phyloP scores from a whole-genome alignment of 64 coral and sea anemone genomes.

The Actinia tenebrosa region DNA sequence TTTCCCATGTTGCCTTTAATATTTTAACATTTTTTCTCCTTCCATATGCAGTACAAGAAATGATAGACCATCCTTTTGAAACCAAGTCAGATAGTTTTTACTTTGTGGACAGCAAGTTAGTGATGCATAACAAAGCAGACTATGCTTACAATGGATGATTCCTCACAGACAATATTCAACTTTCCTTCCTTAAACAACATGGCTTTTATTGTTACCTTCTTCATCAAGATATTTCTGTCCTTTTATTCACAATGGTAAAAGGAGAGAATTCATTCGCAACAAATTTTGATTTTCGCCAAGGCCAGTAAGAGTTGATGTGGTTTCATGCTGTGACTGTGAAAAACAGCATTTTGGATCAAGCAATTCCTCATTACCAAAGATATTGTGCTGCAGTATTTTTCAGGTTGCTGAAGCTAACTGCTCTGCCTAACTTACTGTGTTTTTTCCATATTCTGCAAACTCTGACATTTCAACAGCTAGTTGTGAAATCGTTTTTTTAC shows the following conservation, averaged over 20 bases:
- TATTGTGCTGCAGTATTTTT: neutral
- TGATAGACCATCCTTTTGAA: conserved; percentile 97
- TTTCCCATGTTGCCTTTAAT: neutral
- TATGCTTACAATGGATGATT: conserved; percentile 91
- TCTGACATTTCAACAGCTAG: too few relatives aligned
- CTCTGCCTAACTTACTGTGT: neutral
- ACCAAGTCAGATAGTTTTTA: conserved; percentile 99
- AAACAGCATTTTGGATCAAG: neutral
- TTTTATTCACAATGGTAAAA: neutral
- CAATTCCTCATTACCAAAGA: neutral
- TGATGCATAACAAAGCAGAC: conserved; percentile 99
- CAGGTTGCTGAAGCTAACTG: neutral
- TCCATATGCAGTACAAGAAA: conserved; percentile 87
- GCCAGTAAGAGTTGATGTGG: neutral
- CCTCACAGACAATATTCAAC: neutral
- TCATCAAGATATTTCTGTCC: neutral
- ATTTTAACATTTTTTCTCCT: neutral
- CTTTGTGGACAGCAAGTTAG: conserved; percentile 91
- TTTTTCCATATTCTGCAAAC: neutral
- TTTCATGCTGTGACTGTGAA: neutral
- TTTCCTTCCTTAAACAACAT: neutral
- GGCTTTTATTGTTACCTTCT: conserved; percentile 1
- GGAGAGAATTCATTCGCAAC: neutral
- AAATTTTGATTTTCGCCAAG: neutral
- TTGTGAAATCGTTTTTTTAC: too few relatives aligned